These are phyloP conservation scores for Mola mola DNA, from an alignment of 2,113 vertebrate genomes.

Conservation along the genomic window DNA sequence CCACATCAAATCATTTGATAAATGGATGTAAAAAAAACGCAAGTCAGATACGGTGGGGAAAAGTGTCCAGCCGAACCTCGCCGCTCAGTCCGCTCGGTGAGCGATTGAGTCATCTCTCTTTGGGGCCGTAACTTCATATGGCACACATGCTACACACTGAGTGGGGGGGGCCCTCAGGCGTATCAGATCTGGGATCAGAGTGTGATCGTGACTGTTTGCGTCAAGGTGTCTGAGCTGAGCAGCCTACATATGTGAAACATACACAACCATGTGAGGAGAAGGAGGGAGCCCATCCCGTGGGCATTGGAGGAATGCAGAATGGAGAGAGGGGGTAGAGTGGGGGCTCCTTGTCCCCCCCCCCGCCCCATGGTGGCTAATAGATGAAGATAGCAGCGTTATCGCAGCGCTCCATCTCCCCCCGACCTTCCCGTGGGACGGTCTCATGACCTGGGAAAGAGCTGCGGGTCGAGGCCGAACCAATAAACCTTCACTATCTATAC, in stretches of 20 bases:
- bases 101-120: slow-evolving; percentile 62
- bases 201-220: slow-evolving; percentile 48
- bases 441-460: slow-evolving; percentile 46
- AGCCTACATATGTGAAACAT: slow-evolving; percentile 63
- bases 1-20: slow-evolving; percentile 60
- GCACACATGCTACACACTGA: slow-evolving; percentile 56
- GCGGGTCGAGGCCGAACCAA: slow-evolving; percentile 68
- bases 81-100: too few relatives aligned
- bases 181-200: slow-evolving; percentile 64
- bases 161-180: slow-evolving; percentile 42
- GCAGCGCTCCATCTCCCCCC: slow-evolving; percentile 43
- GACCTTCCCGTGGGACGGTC: slow-evolving; percentile 50
- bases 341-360: slow-evolving; percentile 14
- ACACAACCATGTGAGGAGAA: slow-evolving; percentile 30
- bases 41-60: slow-evolving; percentile 65
- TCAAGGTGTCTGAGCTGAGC: slow-evolving; percentile 46
- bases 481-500: slow-evolving; percentile 58
- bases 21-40: slow-evolving; percentile 72
- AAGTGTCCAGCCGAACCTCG: too few relatives aligned
- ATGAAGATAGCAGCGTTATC: slow-evolving; percentile 64
- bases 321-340: slow-evolving; percentile 3
- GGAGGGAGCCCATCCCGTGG: slow-evolving; percentile 51
- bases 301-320: slow-evolving; percentile 64
- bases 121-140: slow-evolving; percentile 54
- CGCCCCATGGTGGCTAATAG: slow-evolving; percentile 21